A percentile compares a stretch with the other conserved stretches of the same genome.
Evolutionary conservation across 2,113 vertebrate species (phyloP).

Genomic region (Balaeniceps rex): DNA sequence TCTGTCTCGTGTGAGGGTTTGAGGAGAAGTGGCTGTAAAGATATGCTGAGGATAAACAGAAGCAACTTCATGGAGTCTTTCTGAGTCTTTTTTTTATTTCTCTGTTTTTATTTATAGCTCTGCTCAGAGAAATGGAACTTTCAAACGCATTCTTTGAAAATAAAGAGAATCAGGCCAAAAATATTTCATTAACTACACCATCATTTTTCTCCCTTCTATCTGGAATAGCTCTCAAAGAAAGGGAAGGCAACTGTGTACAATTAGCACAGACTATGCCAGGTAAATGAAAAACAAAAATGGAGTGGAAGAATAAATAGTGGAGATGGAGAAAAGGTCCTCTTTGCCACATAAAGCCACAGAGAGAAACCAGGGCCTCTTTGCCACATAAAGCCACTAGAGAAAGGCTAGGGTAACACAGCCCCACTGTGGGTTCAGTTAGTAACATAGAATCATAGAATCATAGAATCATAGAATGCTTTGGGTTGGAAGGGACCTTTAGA

Average conservation of each 20-base stretch:
- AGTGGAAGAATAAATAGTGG: neutral
- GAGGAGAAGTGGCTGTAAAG: neutral
- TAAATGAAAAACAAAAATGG: neutral
- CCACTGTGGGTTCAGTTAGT: neutral
- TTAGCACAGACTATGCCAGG: constrained; percentile 5
- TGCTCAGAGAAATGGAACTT: neutral
- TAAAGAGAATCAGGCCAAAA: neutral
- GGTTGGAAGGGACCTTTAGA: too few relatives aligned
- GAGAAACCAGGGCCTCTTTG: neutral
- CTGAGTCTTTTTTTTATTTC: neutral
- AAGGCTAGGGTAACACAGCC: neutral
- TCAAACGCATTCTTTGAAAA: neutral
- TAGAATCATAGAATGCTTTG: too few relatives aligned
- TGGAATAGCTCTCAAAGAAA: neutral
- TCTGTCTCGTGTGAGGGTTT: neutral
- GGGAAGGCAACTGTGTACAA: neutral
- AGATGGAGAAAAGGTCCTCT: neutral
- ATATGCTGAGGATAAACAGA: neutral
- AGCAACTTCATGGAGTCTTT: neutral
- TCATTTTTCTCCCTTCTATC: constrained; percentile 1
- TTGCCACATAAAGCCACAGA: neutral
- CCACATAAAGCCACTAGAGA: neutral
- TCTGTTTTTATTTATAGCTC: constrained; percentile 1
- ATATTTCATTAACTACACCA: neutral
- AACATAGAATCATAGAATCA: too few relatives aligned